Evolutionary conservation across 2,888 invertebrate species (phyloP).

Genomic region (Camptogramma bilineatum): DNA sequence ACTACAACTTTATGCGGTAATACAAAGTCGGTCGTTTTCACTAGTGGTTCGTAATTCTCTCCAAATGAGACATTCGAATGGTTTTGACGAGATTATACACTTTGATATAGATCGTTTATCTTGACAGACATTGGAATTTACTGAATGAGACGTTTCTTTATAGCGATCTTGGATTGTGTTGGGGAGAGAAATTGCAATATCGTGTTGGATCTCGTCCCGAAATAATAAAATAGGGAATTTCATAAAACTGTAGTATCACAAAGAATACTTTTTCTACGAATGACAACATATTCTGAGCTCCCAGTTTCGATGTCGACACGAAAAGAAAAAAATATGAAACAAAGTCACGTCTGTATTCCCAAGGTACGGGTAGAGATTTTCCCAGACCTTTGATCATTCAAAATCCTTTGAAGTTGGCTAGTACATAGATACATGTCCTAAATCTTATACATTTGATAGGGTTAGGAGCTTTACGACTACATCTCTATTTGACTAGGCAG

Average conservation of each 20-base stretch:
- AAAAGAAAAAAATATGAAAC: not conserved
- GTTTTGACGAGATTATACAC: not conserved
- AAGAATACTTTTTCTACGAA: not conserved
- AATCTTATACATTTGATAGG: too few relatives aligned
- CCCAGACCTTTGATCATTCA: too few relatives aligned
- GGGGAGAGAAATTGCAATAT: not conserved
- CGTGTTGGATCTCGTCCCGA: not conserved
- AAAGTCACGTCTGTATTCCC: too few relatives aligned
- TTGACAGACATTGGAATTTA: not conserved
- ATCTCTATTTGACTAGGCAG: too few relatives aligned
- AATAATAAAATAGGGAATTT: not conserved
- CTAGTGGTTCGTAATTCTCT: not conserved
- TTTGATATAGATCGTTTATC: not conserved
- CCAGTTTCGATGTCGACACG: not conserved
- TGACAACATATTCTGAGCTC: too few relatives aligned
- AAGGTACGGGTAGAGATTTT: too few relatives aligned
- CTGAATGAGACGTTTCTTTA: not conserved
- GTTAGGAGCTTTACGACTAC: too few relatives aligned
- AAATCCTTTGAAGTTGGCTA: too few relatives aligned
- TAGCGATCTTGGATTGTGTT: not conserved
- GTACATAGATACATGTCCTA: too few relatives aligned
- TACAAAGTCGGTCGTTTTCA: not conserved
- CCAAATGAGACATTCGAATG: not conserved
- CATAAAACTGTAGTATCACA: not conserved
- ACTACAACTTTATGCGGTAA: conserved; percentile 9